Conservation (phyloP, 2,113 vertebrate species). For the Leptodactylus fuscus region DNA sequence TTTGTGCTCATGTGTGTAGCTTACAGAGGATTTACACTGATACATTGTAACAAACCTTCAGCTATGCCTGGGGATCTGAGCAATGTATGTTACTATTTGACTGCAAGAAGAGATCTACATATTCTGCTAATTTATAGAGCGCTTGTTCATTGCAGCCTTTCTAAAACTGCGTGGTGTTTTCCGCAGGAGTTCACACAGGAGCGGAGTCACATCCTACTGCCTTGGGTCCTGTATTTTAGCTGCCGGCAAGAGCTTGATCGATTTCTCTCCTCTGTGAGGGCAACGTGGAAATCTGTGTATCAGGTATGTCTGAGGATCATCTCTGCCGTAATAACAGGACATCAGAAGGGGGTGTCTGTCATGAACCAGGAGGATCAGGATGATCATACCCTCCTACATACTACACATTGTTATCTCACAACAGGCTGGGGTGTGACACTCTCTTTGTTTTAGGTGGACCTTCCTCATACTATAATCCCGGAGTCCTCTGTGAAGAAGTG, state of each 20-base stretch:
- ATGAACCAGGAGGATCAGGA: background rate
- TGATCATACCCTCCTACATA: background rate
- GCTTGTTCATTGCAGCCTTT: too few relatives aligned
- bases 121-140: too few relatives aligned
- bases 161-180: background rate
- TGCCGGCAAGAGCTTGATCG: conserved; percentile 87
- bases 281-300: conserved; percentile 82
- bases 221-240: conserved; percentile 95
- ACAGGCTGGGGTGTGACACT: background rate
- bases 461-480: conserved; percentile 70
- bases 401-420: too few relatives aligned
- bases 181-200: conserved; percentile 89
- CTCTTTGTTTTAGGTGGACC: conserved; percentile 70
- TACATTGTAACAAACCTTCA: too few relatives aligned
- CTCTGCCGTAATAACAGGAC: too few relatives aligned
- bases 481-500: conserved; percentile 81
- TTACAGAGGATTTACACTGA: too few relatives aligned
- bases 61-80: too few relatives aligned
- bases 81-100: too few relatives aligned
- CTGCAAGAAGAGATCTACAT: too few relatives aligned
- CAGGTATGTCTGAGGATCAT: conserved; percentile 74
- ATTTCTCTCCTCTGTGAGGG: conserved; percentile 79
- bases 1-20: too few relatives aligned
- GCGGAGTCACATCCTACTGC: conserved; percentile 79
- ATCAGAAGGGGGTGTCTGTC: background rate